Evolutionary conservation across 1,140 invertebrate genomes (phyloP), one percentile per base, ranked within the genome.

Genomic region (Calliopsis andreniformis): DNA sequence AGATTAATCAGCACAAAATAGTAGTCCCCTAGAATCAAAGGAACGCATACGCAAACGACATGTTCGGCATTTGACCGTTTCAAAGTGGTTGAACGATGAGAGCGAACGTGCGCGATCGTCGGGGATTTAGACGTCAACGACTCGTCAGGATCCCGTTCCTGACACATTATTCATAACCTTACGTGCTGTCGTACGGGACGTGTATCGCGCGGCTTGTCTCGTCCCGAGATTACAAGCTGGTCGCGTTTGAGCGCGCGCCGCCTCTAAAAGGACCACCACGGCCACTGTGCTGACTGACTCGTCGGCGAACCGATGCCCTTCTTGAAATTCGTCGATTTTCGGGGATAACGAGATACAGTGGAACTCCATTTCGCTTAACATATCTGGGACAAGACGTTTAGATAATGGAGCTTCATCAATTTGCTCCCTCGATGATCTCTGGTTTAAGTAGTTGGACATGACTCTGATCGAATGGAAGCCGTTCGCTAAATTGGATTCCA

Each of bases 141-240:
- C 32, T 77, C 67, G 67, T 77, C 67, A 70, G 45, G 16, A 42
- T 25, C 56, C 66, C 14, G 58, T 71, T 28, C 55, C 39, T 16
- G 55, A 25, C 45, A 69, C 68, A 58, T 77, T 77, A 78, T 78
- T 78, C 76, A 72, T 72, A 78, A 78, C 47, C 49, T 23, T 63
- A 61, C 35, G 58, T 53, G 58, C 59, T 64, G 55, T 69, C 64
- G 59, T 69, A 32, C 30, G 25, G 35, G 20, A 23, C 49, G 58
- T 58, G 68, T 49, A 78, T 72, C 75, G 39, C 49, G 28, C 64
- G 58, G 39, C 75, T 69, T 70, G 67, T 70, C 58, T 55, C 73
- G 35, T 70, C 66, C 59, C 56, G 32, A 76, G 73, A 70, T 76
- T 76, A 76, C 73, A 62, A 76, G 73, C 64, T 55, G 23, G 23